Evolutionary conservation across 2,113 vertebrate species (phyloP).

Genomic region (Muntiacus muntjak): DNA sequence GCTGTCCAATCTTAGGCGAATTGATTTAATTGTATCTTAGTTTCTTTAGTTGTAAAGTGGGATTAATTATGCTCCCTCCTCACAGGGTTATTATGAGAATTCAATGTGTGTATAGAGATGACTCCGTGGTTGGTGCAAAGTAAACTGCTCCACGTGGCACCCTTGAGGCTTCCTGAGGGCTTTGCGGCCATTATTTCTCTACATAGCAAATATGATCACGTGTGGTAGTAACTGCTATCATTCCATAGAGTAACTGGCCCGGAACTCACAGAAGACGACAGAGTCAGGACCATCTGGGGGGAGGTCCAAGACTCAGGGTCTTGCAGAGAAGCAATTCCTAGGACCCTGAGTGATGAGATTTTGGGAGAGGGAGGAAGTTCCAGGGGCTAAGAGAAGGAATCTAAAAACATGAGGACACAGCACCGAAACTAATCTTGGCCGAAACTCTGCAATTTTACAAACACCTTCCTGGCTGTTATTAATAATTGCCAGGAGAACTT

Average conservation of each 20-base stretch:
- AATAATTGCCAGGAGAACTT: background rate
- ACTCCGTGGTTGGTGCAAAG: background rate
- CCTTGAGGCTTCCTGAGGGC: background rate
- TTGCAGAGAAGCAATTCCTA: background rate
- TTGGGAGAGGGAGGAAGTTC: background rate
- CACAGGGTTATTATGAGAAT: background rate
- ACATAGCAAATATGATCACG: background rate
- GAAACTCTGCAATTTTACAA: background rate
- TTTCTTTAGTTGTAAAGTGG: conserved; percentile 9
- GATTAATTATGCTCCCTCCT: background rate
- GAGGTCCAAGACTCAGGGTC: background rate
- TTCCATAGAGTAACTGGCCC: background rate
- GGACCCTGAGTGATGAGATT: background rate
- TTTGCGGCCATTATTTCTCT: background rate
- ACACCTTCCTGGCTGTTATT: background rate
- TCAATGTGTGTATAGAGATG: background rate
- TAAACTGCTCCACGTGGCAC: background rate
- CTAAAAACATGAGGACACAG: background rate
- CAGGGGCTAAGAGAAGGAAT: background rate
- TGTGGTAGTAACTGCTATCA: background rate
- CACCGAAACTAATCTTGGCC: background rate
- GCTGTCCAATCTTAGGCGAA: background rate
- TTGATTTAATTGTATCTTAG: background rate
- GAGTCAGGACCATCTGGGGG: background rate
- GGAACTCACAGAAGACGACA: background rate